Conservation (phyloP, 2,113 vertebrate species). For the Notothenia rossii region DNA sequence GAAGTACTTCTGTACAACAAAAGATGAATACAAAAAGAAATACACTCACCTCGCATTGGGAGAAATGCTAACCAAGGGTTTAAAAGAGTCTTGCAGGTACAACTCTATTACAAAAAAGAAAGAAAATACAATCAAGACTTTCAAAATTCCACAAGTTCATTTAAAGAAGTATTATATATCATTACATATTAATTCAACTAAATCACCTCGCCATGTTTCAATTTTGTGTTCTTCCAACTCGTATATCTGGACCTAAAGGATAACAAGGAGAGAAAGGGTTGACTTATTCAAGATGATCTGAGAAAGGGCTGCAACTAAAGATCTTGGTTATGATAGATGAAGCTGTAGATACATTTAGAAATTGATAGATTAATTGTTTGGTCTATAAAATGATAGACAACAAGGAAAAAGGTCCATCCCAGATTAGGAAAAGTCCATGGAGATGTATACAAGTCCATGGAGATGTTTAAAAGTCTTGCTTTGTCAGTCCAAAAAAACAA, state of each 20-base stretch:
- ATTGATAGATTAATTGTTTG: too few relatives aligned
- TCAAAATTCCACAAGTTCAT: background rate
- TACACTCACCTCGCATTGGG: slow-evolving; percentile 91
- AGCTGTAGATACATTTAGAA: too few relatives aligned
- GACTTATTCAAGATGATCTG: background rate
- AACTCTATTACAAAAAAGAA: slow-evolving; percentile 84
- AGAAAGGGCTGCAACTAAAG: background rate
- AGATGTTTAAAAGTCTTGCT: too few relatives aligned
- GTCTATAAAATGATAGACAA: too few relatives aligned
- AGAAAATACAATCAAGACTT: background rate
- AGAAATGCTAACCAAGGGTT: slow-evolving; percentile 96
- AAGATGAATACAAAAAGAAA: background rate
- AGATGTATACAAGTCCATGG: too few relatives aligned
- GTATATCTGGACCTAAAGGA: slow-evolving; percentile 94
- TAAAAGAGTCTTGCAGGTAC: slow-evolving; percentile 97
- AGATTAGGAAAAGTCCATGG: too few relatives aligned
- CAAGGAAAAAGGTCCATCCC: too few relatives aligned
- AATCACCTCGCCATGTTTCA: slow-evolving; percentile 97
- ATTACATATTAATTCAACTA: background rate
- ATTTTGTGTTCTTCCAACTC: slow-evolving; percentile 99
- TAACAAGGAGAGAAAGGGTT: background rate
- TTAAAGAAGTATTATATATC: background rate
- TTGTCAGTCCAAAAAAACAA: too few relatives aligned
- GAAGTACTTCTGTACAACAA: background rate
- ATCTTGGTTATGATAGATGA: too few relatives aligned